phyloP scores from a whole-genome alignment of 1,140 invertebrate genomes.

The Tetragonula clypearis region DNA sequence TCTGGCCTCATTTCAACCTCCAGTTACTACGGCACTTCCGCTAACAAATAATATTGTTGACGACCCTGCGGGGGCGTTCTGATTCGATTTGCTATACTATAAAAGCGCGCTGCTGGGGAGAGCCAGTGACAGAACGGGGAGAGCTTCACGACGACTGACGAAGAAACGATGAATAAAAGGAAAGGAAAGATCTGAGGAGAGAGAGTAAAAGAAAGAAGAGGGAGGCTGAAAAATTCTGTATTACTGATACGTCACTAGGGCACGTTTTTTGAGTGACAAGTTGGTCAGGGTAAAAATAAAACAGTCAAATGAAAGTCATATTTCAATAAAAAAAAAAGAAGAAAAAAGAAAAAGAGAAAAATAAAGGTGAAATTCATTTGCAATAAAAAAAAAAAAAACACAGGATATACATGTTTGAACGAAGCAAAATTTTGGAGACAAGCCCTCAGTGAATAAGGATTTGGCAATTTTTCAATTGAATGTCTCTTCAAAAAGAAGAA shows the following conservation, averaged over 20 bases:
- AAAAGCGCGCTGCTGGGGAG: slow-evolving; percentile 56
- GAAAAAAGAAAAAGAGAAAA: too few relatives aligned
- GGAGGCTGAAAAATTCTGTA: background rate
- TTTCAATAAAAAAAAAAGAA: background rate
- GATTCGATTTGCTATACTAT: slow-evolving; percentile 79
- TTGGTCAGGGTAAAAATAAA: background rate
- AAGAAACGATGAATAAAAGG: slow-evolving; percentile 7
- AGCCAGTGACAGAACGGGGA: slow-evolving; percentile 13
- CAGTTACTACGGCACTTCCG: slow-evolving; percentile 79
- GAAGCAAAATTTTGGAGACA: background rate
- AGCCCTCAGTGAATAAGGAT: background rate
- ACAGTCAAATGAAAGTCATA: background rate
- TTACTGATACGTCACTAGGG: background rate
- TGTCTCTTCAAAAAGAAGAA: background rate
- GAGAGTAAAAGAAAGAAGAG: slow-evolving; percentile 21
- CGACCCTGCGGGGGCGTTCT: slow-evolving; percentile 73
- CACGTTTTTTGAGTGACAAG: background rate
- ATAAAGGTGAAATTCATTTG: background rate
- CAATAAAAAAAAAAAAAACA: background rate
- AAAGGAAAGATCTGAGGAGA: slow-evolving; percentile 12
- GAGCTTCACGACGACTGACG: slow-evolving; percentile 8
- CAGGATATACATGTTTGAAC: background rate
- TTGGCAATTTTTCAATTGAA: background rate
- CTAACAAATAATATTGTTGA: slow-evolving; percentile 82
- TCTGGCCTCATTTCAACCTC: slow-evolving; percentile 82